These are phyloP conservation scores for Dasysyrphus albostriatus DNA, from an alignment of 2,888 invertebrate genomes.

Conservation along the genomic window DNA sequence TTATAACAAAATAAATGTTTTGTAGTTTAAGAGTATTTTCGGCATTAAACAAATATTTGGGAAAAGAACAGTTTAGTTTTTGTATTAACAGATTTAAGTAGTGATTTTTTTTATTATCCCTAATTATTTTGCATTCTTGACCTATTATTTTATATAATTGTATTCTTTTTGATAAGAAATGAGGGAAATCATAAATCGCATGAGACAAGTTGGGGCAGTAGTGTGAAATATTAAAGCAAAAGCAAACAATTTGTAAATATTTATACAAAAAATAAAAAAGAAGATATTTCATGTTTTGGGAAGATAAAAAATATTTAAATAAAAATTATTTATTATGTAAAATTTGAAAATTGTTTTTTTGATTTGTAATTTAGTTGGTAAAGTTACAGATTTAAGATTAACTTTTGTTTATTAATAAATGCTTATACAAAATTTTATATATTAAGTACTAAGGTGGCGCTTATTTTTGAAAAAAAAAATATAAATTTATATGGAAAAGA, in stretches of 20 bases:
- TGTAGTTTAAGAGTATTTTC: constrained; percentile 35
- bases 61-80: constrained; percentile 9
- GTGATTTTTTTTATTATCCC: constrained; percentile 29
- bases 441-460: no score
- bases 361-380: not conserved
- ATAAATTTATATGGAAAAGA: no score
- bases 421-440: no score
- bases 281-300: constrained; percentile 65
- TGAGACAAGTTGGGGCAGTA: constrained; percentile 34
- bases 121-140: constrained; percentile 13
- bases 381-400: no score
- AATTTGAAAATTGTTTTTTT: constrained; percentile 17
- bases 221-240: constrained; percentile 48
- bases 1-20: not conserved
- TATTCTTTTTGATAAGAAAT: constrained; percentile 16
- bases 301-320: constrained; percentile 57
- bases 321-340: constrained; percentile 73
- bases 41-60: constrained; percentile 10
- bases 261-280: constrained; percentile 45
- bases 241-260: constrained; percentile 66
- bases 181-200: constrained; percentile 9
- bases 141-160: constrained; percentile 8
- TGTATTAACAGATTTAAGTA: constrained; percentile 35
- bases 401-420: no score
- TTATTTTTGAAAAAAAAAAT: no score